A percentile compares a stretch with the other conserved stretches of the same genome.
phyloP scores from a whole-genome alignment of 2,797 vertebrate species.

The Gymnocypris eckloni region DNA sequence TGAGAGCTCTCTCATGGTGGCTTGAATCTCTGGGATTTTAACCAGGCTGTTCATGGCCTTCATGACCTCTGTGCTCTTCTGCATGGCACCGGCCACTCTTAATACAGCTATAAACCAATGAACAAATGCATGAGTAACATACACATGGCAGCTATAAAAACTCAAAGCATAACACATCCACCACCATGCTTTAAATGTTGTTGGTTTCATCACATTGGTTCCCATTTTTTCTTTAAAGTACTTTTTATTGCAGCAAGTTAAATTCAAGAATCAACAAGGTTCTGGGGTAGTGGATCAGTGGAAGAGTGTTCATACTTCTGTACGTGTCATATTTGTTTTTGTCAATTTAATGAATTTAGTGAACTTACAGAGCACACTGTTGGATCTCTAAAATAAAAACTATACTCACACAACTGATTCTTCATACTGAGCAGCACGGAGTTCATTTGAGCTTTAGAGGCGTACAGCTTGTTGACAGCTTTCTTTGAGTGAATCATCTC shows the following conservation, averaged over 20 bases:
- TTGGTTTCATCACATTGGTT: not conserved
- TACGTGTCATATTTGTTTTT: no score
- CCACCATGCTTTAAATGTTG: not conserved
- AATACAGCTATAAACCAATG: constrained; percentile 81
- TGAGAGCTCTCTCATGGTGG: constrained; percentile 95
- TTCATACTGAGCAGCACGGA: constrained; percentile 96
- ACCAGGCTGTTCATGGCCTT: constrained; percentile 96
- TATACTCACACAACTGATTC: constrained; percentile 94
- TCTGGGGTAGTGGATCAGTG: not conserved
- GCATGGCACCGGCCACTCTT: constrained; percentile 89
- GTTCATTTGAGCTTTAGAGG: constrained; percentile 98
- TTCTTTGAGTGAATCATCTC: constrained; percentile 92
- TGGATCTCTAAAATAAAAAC: not conserved
- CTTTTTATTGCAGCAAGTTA: not conserved
- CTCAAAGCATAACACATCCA: not conserved
- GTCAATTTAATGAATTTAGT: not conserved
- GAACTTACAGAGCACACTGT: not conserved
- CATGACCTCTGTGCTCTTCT: constrained; percentile 99
- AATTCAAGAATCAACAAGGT: not conserved
- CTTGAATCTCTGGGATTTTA: constrained; percentile 97
- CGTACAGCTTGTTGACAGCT: constrained; percentile 90
- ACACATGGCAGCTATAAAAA: not conserved
- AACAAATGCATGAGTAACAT: constrained; percentile 1
- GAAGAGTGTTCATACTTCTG: not conserved
- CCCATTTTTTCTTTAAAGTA: not conserved